phyloP scores from a whole-genome alignment of 2,113 vertebrate genomes.

The Tragelaphus strepsiceros region DNA sequence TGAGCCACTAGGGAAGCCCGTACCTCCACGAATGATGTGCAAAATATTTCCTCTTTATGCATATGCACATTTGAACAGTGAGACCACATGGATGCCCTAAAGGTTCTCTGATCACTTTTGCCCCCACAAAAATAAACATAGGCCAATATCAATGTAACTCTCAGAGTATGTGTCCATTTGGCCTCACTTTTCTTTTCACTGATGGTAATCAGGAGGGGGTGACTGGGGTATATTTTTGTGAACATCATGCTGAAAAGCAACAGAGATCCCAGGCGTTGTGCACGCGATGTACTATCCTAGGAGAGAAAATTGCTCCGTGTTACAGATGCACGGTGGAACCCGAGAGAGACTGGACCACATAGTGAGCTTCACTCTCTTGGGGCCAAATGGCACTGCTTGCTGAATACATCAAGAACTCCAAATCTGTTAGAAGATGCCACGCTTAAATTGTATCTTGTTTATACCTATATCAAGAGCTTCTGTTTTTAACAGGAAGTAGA shows the following conservation, averaged over 20 bases:
- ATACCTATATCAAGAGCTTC: background rate
- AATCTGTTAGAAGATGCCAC: background rate
- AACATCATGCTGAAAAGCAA: background rate
- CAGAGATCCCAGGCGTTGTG: background rate
- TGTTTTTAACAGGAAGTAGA: background rate
- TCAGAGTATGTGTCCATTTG: background rate
- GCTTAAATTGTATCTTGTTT: background rate
- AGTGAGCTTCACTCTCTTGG: background rate
- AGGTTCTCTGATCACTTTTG: background rate
- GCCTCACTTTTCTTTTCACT: background rate
- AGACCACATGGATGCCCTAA: background rate
- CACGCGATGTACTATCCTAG: background rate
- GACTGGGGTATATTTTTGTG: background rate
- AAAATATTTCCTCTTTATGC: background rate
- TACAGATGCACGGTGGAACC: background rate
- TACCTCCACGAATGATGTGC: background rate
- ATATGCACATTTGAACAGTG: background rate
- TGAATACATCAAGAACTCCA: background rate
- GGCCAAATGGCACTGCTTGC: background rate
- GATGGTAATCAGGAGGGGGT: background rate
- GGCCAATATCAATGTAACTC: background rate
- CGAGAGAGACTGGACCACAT: background rate
- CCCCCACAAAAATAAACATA: background rate
- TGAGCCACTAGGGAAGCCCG: fast-evolving
- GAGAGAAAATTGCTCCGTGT: background rate